These are phyloP conservation scores for Strigamia maritima DNA, from an alignment of 2,888 invertebrate genomes.

Conservation along the genomic window DNA sequence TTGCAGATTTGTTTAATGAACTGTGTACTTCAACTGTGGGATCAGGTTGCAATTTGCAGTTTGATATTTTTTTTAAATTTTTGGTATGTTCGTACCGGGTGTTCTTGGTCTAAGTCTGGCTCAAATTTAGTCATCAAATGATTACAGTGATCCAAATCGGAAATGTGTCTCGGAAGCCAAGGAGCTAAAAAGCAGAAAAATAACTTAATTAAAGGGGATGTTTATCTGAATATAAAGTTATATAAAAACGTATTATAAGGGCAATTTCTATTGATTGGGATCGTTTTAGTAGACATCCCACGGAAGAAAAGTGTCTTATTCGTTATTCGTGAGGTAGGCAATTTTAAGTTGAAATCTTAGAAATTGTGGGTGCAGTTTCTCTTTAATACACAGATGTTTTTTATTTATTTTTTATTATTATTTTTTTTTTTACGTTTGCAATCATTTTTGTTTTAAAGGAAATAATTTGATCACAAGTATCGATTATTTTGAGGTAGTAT, in stretches of 20 bases:
- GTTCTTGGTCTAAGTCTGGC: conserved; percentile 96
- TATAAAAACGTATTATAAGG: no score
- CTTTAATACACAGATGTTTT: not conserved
- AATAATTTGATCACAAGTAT: no score
- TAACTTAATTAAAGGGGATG: not conserved
- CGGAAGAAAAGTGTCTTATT: not conserved
- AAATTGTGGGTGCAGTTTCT: not conserved
- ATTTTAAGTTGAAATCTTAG: not conserved
- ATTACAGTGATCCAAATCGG: conserved; percentile 94
- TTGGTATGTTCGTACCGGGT: conserved; percentile 63
- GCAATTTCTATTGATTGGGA: not conserved
- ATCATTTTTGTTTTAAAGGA: no score
- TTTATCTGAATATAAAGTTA: no score
- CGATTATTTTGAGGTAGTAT: no score
- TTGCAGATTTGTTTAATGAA: not conserved
- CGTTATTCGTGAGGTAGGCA: no score
- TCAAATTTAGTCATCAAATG: conserved; percentile 98
- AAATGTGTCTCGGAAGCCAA: conserved; percentile 95
- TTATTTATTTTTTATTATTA: no score
- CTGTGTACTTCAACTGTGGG: not conserved
- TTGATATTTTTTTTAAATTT: not conserved
- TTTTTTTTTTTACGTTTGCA: not conserved
- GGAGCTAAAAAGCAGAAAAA: conserved; percentile 58
- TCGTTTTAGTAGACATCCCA: no score
- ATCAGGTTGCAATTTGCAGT: not conserved